Evolutionary conservation across 2,888 invertebrate species (phyloP), one percentile per base, ranked within the genome.

Genomic region (Lycia hirtaria): DNA sequence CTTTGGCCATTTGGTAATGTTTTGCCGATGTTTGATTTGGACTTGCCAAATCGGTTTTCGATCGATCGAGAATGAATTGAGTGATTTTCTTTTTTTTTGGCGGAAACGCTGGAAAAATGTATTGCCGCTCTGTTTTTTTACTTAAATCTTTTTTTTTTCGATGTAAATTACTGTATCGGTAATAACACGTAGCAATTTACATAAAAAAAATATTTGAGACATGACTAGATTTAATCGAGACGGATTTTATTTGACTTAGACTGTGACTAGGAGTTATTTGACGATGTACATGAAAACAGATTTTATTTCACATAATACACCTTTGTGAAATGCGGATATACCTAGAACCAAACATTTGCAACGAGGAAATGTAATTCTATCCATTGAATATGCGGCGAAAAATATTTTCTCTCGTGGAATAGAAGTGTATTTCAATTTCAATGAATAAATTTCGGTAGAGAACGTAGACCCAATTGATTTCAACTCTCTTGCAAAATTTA

Each of bases 401-500:
- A 54, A 54, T 64, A 64, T 64, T 64, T 49, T 38, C 41, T 35
- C 44, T 45, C 28, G 28, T 4, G 48, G 51, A 53, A 57, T 41
- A 54, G 53, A 45, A 53, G 52, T 49, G 44, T 55, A 60, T 64
- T 66, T 64, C 62, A 60, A 62, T 61, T 65, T 63, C 64, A 55
- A 66, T 66, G 62, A 66, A 66, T 66, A 64, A 62, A 62, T 66
- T 66, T 64, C 43, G 9, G 47, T 22, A 14, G 14, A 40, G 28
- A 49, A 47, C 43, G 17, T 43, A 17, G n/a, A 52, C 24, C 45
- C 60, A 56, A 47, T 58, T 44, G 55, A 45, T 48, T 53, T 56
- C 45, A 43, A 17, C 15, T 45, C 50, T 47, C 50, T 51, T 4
- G 38, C 3, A 14, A 41, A 26, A 41, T 41, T 15, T 41, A 37